These are phyloP conservation scores for Etia nguti DNA, from an alignment of 2,113 vertebrate genomes.

Conservation along the genomic window DNA sequence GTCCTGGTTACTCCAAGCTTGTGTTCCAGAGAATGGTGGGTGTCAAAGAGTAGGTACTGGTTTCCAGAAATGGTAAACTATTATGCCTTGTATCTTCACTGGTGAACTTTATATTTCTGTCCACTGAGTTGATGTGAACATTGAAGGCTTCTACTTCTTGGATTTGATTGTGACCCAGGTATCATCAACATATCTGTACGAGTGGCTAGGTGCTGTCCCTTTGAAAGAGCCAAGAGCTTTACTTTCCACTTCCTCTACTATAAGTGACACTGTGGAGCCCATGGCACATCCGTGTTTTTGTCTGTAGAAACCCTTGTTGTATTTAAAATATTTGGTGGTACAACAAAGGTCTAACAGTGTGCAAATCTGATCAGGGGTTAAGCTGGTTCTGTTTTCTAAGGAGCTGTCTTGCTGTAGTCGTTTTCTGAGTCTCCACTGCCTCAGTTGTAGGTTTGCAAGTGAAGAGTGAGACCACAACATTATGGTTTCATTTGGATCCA, in stretches of 20 bases:
- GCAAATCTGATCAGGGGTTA: neutral
- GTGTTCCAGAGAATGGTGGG: neutral
- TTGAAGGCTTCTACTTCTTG: neutral
- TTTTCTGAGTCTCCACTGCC: neutral
- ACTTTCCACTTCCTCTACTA: neutral
- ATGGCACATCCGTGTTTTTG: neutral
- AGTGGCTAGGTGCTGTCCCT: neutral
- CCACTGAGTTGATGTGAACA: neutral
- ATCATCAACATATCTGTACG: neutral
- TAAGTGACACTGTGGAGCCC: neutral
- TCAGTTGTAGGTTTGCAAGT: neutral
- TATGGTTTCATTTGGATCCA: accelerated
- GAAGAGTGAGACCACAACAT: neutral
- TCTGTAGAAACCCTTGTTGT: neutral
- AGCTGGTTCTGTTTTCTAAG: neutral
- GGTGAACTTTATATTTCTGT: neutral
- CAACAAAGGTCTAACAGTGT: neutral
- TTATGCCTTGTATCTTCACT: neutral
- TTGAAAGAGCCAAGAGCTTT: neutral
- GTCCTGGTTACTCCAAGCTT: neutral
- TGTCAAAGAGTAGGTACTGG: neutral
- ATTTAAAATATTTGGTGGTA: neutral
- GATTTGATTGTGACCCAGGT: neutral
- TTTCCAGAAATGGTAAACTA: neutral
- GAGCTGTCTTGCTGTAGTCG: neutral